These are phyloP conservation scores for Lepeophtheirus nordmannii DNA, from an alignment of 2,888 invertebrate genomes.

Conservation along the genomic window DNA sequence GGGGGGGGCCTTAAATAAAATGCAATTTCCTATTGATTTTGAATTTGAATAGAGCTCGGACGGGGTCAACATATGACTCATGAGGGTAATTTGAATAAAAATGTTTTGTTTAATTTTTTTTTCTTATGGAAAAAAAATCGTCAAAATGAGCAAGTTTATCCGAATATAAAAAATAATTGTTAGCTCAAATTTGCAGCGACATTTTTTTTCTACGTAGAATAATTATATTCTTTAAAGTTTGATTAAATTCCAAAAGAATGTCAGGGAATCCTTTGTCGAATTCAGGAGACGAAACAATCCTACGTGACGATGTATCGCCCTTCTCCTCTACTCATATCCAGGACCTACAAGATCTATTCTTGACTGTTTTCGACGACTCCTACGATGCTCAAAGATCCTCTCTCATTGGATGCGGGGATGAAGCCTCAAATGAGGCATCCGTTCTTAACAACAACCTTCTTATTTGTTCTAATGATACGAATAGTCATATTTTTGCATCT, in stretches of 20 bases:
- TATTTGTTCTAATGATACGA: not conserved
- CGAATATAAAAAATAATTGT: too few relatives aligned
- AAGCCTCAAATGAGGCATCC: not conserved
- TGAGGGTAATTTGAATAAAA: too few relatives aligned
- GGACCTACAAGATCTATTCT: not conserved
- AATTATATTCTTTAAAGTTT: too few relatives aligned
- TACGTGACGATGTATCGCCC: not conserved
- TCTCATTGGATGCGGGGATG: not conserved
- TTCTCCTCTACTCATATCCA: slow-evolving; percentile 5
- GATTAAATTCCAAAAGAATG: not conserved
- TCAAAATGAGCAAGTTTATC: too few relatives aligned
- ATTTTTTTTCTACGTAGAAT: too few relatives aligned
- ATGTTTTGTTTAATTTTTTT: too few relatives aligned
- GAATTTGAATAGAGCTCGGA: too few relatives aligned
- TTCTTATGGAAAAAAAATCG: too few relatives aligned
- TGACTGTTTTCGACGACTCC: not conserved
- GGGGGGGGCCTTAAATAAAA: too few relatives aligned
- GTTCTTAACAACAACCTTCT: not conserved
- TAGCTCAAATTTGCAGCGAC: too few relatives aligned
- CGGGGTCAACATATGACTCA: too few relatives aligned
- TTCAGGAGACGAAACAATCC: not conserved
- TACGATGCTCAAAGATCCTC: not conserved
- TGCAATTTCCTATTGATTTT: too few relatives aligned
- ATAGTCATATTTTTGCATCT: not conserved
- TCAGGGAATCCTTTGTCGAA: not conserved